Evolutionary conservation across 2,797 vertebrate species (phyloP).

Genomic region (Euphonia xanthogaster): DNA sequence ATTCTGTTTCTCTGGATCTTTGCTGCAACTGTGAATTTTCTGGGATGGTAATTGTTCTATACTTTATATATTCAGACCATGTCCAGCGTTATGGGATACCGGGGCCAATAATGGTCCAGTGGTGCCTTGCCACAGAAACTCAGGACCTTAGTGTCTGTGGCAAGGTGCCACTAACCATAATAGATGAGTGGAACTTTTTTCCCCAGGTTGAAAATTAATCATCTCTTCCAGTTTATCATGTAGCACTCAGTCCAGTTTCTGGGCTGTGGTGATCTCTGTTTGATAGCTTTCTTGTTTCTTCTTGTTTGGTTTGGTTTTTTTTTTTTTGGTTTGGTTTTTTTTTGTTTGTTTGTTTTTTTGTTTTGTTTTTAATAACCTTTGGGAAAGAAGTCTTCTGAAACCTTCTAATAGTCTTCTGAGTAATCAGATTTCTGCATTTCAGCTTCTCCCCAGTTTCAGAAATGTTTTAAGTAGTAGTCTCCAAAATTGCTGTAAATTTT

Average conservation of each 20-base stretch:
- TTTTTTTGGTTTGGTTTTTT: background rate
- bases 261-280: background rate
- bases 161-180: rapidly evolving
- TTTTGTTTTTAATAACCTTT: background rate
- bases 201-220: background rate
- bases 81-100: background rate
- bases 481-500: background rate
- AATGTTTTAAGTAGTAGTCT: background rate
- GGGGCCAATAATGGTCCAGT: background rate
- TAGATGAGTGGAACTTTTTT: background rate
- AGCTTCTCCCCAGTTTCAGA: background rate
- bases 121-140: background rate
- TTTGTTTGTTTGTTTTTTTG: no score
- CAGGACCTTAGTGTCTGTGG: background rate
- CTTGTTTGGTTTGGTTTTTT: background rate
- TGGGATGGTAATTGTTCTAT: background rate
- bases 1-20: background rate
- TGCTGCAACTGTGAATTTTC: background rate
- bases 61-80: background rate
- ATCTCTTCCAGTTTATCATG: background rate
- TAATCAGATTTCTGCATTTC: background rate
- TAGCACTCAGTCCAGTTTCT: background rate
- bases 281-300: background rate
- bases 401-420: background rate
- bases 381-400: background rate